phyloP scores from a whole-genome alignment of 2,888 invertebrate species.

The Taenaris catops region DNA sequence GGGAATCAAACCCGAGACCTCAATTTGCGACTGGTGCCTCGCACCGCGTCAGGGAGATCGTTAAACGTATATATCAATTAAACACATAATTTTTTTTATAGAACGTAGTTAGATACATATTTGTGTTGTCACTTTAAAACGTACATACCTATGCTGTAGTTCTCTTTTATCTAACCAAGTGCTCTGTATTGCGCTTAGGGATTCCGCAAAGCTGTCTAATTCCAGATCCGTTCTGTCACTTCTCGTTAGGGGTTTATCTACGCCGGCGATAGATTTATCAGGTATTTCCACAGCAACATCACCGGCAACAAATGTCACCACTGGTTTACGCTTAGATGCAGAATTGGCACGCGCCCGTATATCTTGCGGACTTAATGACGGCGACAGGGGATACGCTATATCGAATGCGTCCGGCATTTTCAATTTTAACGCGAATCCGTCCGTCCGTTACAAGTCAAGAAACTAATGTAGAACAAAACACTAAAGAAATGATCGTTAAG shows the following conservation, averaged over 20 bases:
- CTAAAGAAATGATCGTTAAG: conserved; percentile 42
- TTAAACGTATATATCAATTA: too few species aligned
- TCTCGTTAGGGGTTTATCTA: conserved; percentile 53
- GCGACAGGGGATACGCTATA: conserved; percentile 74
- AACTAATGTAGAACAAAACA: conserved; percentile 25
- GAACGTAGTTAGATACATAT: not conserved
- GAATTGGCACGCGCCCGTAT: conserved; percentile 81
- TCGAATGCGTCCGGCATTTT: conserved; percentile 81
- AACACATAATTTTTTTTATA: too few species aligned
- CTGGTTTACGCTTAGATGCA: conserved; percentile 55
- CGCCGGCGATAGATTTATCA: conserved; percentile 61
- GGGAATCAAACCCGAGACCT: too few species aligned
- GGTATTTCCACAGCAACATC: conserved; percentile 66
- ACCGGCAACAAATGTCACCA: conserved; percentile 57
- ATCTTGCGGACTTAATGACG: conserved; percentile 67
- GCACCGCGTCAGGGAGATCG: too few species aligned
- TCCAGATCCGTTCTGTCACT: conserved; percentile 71
- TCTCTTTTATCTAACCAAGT: conserved; percentile 79
- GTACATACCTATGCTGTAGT: conserved; percentile 79
- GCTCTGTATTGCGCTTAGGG: conserved; percentile 59
- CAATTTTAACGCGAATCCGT: conserved; percentile 7
- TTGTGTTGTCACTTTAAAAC: too few species aligned
- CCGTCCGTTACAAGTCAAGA: conserved; percentile 15
- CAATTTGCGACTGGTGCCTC: too few species aligned
- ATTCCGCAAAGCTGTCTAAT: conserved; percentile 78